These are phyloP conservation scores for Lapara coniferarum DNA, from an alignment of 2,888 invertebrate species.

Conservation along the genomic window DNA sequence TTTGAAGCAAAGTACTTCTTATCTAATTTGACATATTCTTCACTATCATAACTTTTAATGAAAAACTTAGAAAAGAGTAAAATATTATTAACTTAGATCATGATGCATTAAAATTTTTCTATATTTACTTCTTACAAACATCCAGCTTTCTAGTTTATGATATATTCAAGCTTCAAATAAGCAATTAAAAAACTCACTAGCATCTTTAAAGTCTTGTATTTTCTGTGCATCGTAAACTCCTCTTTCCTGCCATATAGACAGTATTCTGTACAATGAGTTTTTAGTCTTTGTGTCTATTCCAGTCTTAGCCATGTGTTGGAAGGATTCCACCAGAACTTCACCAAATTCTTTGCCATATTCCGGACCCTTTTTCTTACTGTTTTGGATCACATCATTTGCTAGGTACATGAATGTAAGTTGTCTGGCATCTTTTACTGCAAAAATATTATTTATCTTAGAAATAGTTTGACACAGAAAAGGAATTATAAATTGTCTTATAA, in stretches of 20 bases:
- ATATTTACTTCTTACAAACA: no score
- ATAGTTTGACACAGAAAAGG: not conserved
- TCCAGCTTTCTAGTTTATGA: no score
- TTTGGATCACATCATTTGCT: conserved; percentile 99
- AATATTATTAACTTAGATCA: no score
- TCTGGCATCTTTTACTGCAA: conserved; percentile 90
- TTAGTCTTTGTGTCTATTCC: conserved; percentile 91
- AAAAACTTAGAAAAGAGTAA: no score
- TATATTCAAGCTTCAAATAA: no score
- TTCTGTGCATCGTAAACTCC: conserved; percentile 92
- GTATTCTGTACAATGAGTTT: conserved; percentile 90
- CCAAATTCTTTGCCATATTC: conserved; percentile 96
- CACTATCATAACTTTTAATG: no score
- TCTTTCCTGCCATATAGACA: conserved; percentile 96
- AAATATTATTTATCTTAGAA: conserved; percentile 15
- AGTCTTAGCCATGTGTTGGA: conserved; percentile 91
- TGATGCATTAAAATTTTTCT: no score
- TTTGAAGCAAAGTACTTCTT: conserved; percentile 18
- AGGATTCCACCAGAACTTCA: conserved; percentile 90
- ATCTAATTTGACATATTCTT: not conserved
- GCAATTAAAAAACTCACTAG: conserved; percentile 59
- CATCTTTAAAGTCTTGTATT: conserved; percentile 90
- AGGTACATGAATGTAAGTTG: conserved; percentile 98
- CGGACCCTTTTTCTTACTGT: conserved; percentile 98
- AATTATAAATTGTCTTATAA: no score